phyloP scores from a whole-genome alignment of 2,113 vertebrate genomes.

The Pseudorasbora parva region DNA sequence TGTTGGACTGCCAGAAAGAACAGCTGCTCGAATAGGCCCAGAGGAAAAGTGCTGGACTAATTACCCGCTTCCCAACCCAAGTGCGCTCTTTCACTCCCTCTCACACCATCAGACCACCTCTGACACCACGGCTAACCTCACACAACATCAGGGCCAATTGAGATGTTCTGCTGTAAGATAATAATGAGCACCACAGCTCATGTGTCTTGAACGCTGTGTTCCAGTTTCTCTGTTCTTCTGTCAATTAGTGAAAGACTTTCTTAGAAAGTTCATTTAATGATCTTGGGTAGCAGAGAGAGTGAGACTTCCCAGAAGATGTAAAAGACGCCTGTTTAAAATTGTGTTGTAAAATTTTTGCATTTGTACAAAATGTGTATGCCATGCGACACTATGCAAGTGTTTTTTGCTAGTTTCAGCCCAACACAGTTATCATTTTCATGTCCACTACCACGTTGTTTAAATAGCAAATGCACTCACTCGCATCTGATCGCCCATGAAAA shows the following conservation, averaged over 20 bases:
- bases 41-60: background rate
- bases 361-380: background rate
- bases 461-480: too few species aligned
- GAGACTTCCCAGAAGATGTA: background rate
- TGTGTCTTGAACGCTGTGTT: background rate
- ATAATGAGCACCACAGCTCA: background rate
- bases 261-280: constrained; percentile 10
- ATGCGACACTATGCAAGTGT: too few species aligned
- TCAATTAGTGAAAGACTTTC: background rate
- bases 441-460: too few species aligned
- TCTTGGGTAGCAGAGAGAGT: background rate
- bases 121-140: background rate
- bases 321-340: background rate
- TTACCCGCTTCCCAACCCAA: background rate
- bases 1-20: constrained; percentile 6
- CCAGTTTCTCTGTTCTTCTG: background rate
- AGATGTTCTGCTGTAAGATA: constrained; percentile 1
- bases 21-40: background rate
- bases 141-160: background rate
- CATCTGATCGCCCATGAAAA: too few species aligned
- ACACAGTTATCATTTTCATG: too few species aligned
- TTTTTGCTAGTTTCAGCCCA: too few species aligned
- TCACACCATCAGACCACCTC: background rate
- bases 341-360: too few species aligned
- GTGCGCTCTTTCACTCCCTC: background rate